phyloP scores from a whole-genome alignment of 1,140 invertebrate genomes.

The Epicauta chinensis region DNA sequence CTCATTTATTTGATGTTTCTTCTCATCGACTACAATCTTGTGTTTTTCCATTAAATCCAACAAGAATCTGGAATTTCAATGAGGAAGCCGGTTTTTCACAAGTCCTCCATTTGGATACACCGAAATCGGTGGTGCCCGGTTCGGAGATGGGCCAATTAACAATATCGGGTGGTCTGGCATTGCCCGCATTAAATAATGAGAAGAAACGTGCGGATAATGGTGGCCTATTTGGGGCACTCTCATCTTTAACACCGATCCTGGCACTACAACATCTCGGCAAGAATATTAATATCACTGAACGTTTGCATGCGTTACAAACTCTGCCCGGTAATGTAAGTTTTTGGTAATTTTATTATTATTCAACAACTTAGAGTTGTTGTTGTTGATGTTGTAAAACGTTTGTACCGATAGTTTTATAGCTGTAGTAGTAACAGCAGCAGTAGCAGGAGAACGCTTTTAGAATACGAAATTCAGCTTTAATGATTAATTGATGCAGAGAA shows the following conservation, averaged over 20 bases:
- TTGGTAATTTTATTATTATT: no score
- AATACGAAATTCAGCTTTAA: background rate
- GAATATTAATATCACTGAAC: constrained; percentile 42
- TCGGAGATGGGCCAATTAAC: constrained; percentile 53
- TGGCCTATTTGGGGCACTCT: constrained; percentile 38
- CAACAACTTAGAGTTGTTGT: background rate
- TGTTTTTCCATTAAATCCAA: background rate
- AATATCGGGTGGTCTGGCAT: constrained; percentile 52
- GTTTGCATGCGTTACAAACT: constrained; percentile 44
- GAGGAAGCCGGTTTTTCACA: constrained; percentile 61
- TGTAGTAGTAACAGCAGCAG: no score
- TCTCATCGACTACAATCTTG: background rate
- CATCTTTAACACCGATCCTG: constrained; percentile 42
- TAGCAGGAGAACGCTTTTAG: no score
- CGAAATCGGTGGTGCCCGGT: constrained; percentile 53
- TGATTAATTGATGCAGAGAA: background rate
- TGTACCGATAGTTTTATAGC: no score
- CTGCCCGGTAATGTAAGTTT: constrained; percentile 47
- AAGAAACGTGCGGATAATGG: constrained; percentile 17
- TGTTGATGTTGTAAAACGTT: no score
- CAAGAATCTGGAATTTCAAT: constrained; percentile 60
- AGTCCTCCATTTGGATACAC: constrained; percentile 56
- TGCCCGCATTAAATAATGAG: constrained; percentile 42
- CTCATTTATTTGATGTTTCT: constrained; percentile 4
- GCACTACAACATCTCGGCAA: constrained; percentile 48